These are phyloP conservation scores for Paguma larvata DNA, from an alignment of 2,797 vertebrate genomes.

Conservation along the genomic window DNA sequence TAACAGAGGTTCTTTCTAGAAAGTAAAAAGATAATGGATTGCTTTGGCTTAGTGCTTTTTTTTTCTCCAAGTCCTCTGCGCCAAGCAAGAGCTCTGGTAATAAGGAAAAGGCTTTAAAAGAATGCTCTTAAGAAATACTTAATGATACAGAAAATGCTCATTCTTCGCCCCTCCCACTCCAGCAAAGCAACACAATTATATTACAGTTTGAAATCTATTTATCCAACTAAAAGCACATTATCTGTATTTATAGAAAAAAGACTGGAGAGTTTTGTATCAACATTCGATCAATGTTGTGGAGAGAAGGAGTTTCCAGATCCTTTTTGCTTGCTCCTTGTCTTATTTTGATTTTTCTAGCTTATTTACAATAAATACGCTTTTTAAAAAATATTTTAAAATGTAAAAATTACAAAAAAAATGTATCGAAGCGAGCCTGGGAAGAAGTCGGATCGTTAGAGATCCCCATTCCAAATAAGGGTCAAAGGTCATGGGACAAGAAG, in stretches of 20 bases:
- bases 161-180: not conserved
- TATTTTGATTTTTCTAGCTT: conserved; percentile 49
- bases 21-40: conserved; percentile 74
- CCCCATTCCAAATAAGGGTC: not conserved
- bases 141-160: conserved; percentile 28
- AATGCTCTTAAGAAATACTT: conserved; percentile 62
- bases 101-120: not conserved
- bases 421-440: not conserved
- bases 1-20: conserved; percentile 71
- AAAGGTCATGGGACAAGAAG: not conserved
- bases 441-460: not conserved
- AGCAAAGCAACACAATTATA: conserved; percentile 34
- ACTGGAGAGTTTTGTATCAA: not conserved
- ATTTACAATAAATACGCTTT: not conserved
- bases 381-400: not conserved
- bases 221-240: conserved; percentile 46
- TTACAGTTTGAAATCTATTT: conserved; percentile 8
- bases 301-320: not conserved
- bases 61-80: not conserved
- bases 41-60: not conserved
- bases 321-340: conserved; percentile 18
- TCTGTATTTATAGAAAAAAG: conserved; percentile 30
- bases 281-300: not conserved
- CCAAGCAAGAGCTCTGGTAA: conserved; percentile 20
- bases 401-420: not conserved